Evolutionary conservation across 1,140 invertebrate species (phyloP), one percentile per base, ranked within the genome.

Genomic region (Drosophila mauritiana): DNA sequence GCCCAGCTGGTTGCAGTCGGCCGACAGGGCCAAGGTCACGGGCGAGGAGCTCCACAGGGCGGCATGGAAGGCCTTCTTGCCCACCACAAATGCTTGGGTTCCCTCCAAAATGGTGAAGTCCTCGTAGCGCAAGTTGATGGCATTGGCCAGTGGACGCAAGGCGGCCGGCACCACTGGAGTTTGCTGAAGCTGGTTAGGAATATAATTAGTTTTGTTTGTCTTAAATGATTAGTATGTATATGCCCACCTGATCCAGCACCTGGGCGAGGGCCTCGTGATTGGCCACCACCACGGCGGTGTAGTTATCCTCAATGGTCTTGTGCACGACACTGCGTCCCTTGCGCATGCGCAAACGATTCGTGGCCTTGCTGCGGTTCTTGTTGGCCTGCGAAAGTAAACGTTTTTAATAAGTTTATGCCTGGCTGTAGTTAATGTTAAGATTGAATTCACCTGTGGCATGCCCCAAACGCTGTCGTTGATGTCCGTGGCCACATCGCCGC

Each of bases 231-330:
- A 15, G 12, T 13, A 12, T 20, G 3, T 2, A 13, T 7, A 13
- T 13, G 1, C 72, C 92, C 94, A 97, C 96, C 94, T 97, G 96
- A 91, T 97, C 96, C 48, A 97, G 93, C 80, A 97, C 95, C 93
- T 97, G 96, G 34, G 96, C 95, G 0, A 97, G 93, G 3, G 97
- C 96, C 93, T 97, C 96, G 85, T 97, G 96, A 93, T 97, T 97
- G 37, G 97, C 96, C n/a, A 97, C 95, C 40, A 97, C 95, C 2
- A 97, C 96, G 42, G 97, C 96, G 1, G 96, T 96, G 85, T 97
- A 97, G 93, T 97, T 97, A 81, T 97, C 96, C 90, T 97, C 96
- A 34, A 97, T 93, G 91, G 95, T 97, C 81, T 95, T 96, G 91
- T 97, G 96, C 49, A 97, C 95, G 61, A 96, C 95, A 89, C 95